Conservation (phyloP, 2,113 vertebrate genomes). For the Oreocharis arfaki region DNA sequence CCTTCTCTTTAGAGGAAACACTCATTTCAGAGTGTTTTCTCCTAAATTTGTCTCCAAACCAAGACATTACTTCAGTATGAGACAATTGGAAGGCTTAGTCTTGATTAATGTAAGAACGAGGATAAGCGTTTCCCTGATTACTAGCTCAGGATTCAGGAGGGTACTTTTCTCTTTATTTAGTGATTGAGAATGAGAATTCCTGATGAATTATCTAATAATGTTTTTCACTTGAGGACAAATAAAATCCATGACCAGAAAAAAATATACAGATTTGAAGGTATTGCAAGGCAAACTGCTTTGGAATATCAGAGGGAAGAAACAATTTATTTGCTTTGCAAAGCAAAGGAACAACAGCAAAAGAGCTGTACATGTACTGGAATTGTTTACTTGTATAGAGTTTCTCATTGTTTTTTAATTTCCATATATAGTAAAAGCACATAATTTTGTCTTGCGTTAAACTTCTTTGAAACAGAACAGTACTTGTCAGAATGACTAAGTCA, state of each 20-base stretch:
- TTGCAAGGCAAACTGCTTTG: background rate
- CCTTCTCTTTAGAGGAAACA: no score
- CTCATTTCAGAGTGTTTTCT: no score
- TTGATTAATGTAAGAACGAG: background rate
- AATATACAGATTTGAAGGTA: background rate
- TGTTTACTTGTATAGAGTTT: background rate
- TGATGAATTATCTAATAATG: background rate
- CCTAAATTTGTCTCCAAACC: no score
- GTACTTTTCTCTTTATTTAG: background rate
- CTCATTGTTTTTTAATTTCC: background rate
- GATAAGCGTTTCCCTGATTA: background rate
- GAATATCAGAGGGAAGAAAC: background rate
- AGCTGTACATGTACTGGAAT: background rate
- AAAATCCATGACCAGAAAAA: background rate
- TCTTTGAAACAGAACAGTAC: background rate
- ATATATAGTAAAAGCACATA: background rate
- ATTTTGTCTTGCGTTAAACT: background rate
- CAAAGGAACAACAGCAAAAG: background rate
- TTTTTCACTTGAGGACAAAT: background rate
- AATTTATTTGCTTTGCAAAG: background rate
- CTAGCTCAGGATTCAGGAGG: background rate
- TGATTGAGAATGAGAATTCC: background rate
- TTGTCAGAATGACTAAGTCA: background rate
- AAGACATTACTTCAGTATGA: background rate
- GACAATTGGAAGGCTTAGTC: background rate